Conservation (phyloP, 2,888 invertebrate genomes). For the Tipula unca region DNA sequence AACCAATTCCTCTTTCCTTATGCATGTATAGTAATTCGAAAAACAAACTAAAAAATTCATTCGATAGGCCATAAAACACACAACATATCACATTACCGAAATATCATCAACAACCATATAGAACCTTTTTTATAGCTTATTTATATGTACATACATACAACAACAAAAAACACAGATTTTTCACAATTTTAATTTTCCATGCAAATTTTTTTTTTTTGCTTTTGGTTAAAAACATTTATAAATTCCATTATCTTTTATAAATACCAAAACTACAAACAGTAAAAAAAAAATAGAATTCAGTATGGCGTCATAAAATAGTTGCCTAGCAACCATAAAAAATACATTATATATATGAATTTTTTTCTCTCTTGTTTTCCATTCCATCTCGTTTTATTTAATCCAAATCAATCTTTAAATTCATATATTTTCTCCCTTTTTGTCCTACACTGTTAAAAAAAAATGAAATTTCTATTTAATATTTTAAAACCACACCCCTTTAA, state of each 20-base stretch:
- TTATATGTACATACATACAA: background rate
- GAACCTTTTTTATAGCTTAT: background rate
- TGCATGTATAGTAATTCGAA: background rate
- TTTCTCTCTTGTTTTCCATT: background rate
- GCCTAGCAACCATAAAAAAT: background rate
- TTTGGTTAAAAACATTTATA: background rate
- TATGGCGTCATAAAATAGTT: conserved; percentile 14
- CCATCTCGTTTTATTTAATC: conserved; percentile 14
- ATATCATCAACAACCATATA: background rate
- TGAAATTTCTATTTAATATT: background rate
- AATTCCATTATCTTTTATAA: background rate
- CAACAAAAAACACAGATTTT: background rate
- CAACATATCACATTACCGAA: background rate
- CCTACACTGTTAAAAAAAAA: background rate
- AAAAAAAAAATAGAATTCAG: background rate
- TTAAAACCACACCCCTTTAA: conserved; percentile 3
- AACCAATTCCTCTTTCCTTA: background rate
- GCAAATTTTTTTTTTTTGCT: background rate
- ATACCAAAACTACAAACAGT: background rate
- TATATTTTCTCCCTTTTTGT: background rate
- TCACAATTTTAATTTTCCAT: background rate
- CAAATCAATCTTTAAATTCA: conserved; percentile 14
- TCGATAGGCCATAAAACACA: background rate
- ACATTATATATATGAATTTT: background rate
- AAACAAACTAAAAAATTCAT: background rate